Evolutionary conservation across 2,797 vertebrate genomes (phyloP).

Genomic region (Anguilla anguilla): DNA sequence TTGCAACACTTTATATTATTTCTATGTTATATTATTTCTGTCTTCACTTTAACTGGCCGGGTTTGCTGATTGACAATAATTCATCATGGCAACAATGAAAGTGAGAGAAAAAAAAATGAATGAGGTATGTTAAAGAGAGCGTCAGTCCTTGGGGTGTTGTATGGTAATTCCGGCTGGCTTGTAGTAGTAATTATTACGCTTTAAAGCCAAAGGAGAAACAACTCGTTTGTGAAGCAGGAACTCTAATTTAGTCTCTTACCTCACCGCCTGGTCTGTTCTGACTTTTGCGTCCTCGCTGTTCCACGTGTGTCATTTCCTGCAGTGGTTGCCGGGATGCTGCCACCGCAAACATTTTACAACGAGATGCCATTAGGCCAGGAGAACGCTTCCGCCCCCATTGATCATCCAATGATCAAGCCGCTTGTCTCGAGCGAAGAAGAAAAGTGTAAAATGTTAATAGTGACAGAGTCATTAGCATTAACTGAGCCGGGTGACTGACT

Average conservation of each 20-base stretch:
- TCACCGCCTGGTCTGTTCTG: not conserved
- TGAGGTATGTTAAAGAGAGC: constrained; percentile 10
- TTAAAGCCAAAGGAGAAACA: not conserved
- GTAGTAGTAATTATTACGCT: constrained; percentile 21
- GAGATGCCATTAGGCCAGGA: not conserved
- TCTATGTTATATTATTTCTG: not conserved
- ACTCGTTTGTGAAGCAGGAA: constrained; percentile 2
- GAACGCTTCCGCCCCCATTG: not conserved
- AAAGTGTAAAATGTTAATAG: constrained; percentile 53
- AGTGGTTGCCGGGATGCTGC: not conserved
- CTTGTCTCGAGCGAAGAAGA: not conserved
- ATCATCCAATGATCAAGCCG: not conserved
- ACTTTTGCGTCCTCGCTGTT: not conserved
- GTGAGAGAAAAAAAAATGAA: not conserved
- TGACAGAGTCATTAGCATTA: constrained; percentile 56
- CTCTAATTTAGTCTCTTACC: constrained; percentile 9
- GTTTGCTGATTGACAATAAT: not conserved
- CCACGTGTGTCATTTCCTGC: not conserved
- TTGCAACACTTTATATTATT: not conserved
- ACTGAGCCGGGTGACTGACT: constrained; percentile 42
- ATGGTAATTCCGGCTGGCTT: not conserved
- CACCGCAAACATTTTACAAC: not conserved
- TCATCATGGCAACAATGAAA: not conserved
- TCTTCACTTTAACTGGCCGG: not conserved
- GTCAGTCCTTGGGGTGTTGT: not conserved